Evolutionary conservation across 1,140 invertebrate species (phyloP).

Genomic region (Neodiprion pinetum): DNA sequence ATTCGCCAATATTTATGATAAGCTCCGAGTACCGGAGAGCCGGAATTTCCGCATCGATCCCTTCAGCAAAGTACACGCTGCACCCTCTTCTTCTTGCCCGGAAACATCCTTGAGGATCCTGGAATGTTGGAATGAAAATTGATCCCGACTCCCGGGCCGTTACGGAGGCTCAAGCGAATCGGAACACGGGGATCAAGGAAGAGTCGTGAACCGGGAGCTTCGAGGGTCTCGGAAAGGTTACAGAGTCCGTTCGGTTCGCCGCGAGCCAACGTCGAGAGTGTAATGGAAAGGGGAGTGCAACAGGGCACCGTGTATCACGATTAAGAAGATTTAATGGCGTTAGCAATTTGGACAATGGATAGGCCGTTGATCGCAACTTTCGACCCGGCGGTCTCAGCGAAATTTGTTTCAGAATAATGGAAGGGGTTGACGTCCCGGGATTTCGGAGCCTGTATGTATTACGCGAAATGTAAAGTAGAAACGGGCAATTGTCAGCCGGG

Average conservation of each 20-base stretch:
- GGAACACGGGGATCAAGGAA: neutral
- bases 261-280: neutral
- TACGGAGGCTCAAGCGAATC: neutral
- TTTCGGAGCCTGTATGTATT: too few relatives aligned
- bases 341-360: conserved; percentile 3
- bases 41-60: too few relatives aligned
- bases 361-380: neutral
- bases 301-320: conserved; percentile 4
- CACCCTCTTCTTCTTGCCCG: too few relatives aligned
- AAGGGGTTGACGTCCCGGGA: too few relatives aligned
- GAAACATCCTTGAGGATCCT: neutral
- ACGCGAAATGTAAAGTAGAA: too few relatives aligned
- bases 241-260: neutral
- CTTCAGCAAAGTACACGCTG: too few relatives aligned
- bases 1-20: neutral
- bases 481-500: too few relatives aligned
- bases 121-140: conserved; percentile 1
- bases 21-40: too few relatives aligned
- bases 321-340: conserved; percentile 7
- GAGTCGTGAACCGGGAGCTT: neutral
- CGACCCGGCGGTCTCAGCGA: neutral
- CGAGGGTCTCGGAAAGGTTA: neutral
- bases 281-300: neutral
- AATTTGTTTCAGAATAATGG: too few relatives aligned
- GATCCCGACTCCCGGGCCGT: neutral